Evolutionary conservation across 1,140 invertebrate genomes (phyloP).

Genomic region (Tigriopus japonicus): DNA sequence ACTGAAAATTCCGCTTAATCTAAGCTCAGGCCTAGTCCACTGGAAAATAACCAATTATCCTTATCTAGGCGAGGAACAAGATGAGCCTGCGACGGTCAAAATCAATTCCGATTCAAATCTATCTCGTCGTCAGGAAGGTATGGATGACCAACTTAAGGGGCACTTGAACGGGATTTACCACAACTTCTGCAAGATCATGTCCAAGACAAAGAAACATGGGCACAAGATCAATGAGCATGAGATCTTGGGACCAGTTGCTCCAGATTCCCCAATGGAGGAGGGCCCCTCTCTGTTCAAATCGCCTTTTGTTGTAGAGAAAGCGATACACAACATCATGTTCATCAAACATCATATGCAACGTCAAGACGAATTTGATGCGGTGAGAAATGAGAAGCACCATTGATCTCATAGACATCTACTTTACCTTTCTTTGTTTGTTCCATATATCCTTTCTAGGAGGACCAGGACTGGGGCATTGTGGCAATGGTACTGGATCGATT

Average conservation of each 20-base stretch:
- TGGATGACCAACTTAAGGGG: constrained; percentile 2
- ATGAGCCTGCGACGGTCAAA: neutral
- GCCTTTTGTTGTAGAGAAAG: constrained; percentile 75
- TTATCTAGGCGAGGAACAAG: constrained; percentile 12
- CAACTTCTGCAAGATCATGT: constrained; percentile 7
- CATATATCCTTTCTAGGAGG: constrained; percentile 41
- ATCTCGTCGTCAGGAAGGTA: neutral
- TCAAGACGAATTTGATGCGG: constrained; percentile 80
- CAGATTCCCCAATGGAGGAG: constrained; percentile 17
- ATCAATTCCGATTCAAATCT: neutral
- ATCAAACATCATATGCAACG: constrained; percentile 82
- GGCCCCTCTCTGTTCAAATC: constrained; percentile 32
- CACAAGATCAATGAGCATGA: constrained; percentile 6
- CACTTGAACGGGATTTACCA: constrained; percentile 7
- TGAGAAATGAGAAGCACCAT: constrained; percentile 28
- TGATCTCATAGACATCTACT: neutral
- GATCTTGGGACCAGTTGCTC: constrained; percentile 15
- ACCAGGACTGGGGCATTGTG: constrained; percentile 97
- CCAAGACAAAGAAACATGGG: constrained; percentile 30
- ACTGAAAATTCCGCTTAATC: too few species aligned
- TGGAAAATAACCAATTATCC: too few species aligned
- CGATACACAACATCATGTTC: constrained; percentile 84
- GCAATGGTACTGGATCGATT: constrained; percentile 95
- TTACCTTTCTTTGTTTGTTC: neutral
- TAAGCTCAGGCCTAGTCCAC: too few species aligned